Percentiles rank a stretch among this genome's conserved stretches.
phyloP scores from a whole-genome alignment of 2,113 vertebrate genomes.

The Cyphomyrus discorhynchus region DNA sequence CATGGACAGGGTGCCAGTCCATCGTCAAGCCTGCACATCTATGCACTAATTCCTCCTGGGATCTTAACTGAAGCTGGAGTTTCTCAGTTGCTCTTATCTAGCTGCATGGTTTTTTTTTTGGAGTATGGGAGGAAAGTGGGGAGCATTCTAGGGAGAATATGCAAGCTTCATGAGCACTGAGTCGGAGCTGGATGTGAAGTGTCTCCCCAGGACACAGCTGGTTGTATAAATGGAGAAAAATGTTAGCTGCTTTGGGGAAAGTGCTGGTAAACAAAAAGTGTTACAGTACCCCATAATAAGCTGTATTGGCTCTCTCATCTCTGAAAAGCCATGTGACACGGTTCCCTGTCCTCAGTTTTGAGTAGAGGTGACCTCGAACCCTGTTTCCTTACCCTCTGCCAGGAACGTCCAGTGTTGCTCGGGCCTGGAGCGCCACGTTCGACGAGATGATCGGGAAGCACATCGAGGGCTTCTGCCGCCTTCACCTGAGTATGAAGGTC shows the following conservation, averaged over 20 bases:
- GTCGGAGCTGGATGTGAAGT: not conserved
- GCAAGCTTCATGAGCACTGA: not conserved
- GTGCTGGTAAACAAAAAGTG: not conserved
- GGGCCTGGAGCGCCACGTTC: slow-evolving; percentile 90
- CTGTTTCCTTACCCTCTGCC: slow-evolving; percentile 14
- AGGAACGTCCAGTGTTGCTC: slow-evolving; percentile 92
- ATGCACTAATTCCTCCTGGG: not conserved
- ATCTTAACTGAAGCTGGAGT: not conserved
- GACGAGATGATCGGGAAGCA: slow-evolving; percentile 80
- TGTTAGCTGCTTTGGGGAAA: not conserved
- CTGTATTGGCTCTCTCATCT: not conserved
- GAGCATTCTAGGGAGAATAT: not conserved
- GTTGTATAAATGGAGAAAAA: not conserved
- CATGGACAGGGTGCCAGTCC: not conserved
- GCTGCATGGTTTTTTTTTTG: not conserved
- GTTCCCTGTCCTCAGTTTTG: not conserved
- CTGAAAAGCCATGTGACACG: not conserved
- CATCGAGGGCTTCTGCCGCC: slow-evolving; percentile 67
- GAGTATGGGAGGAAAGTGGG: not conserved
- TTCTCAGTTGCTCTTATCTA: not conserved
- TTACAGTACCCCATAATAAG: not conserved
- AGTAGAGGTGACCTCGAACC: not conserved
- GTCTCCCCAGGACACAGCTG: not conserved
- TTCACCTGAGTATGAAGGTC: slow-evolving; percentile 70
- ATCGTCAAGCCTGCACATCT: not conserved